Evolutionary conservation across 1,140 invertebrate genomes (phyloP).

Genomic region (Drosophila kepulauana): DNA sequence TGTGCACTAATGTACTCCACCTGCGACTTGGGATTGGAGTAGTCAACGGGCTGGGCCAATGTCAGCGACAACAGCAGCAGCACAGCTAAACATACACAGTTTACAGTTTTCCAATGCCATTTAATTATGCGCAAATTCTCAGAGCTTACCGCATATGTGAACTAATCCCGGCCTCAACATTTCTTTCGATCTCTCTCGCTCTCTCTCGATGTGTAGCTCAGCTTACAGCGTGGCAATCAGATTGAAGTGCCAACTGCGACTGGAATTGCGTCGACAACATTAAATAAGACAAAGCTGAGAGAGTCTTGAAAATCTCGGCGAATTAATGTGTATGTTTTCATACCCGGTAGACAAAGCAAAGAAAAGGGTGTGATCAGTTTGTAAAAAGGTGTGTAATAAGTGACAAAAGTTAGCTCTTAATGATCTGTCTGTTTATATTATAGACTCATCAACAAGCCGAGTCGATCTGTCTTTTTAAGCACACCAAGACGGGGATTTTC

Average conservation of each 20-base stretch:
- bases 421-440: background rate
- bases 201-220: background rate
- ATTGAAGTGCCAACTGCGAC: constrained; percentile 22
- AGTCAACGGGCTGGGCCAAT: constrained; percentile 35
- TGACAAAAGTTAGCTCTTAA: background rate
- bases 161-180: constrained; percentile 21
- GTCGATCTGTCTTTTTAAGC: no score
- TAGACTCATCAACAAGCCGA: no score
- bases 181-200: background rate
- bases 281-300: background rate
- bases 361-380: background rate
- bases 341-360: background rate
- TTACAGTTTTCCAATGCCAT: background rate
- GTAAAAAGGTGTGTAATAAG: background rate
- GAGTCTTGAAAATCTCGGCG: background rate
- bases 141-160: constrained; percentile 39
- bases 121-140: constrained; percentile 10
- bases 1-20: constrained; percentile 73
- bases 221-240: background rate
- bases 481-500: no score
- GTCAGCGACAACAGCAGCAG: constrained; percentile 26
- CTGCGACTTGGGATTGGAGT: constrained; percentile 71
- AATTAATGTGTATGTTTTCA: background rate
- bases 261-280: constrained; percentile 5
- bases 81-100: constrained; percentile 24